Evolutionary conservation across 53 echinoderm and acorn worm genomes (phyloP).

Genomic region (Astropecten irregularis): DNA sequence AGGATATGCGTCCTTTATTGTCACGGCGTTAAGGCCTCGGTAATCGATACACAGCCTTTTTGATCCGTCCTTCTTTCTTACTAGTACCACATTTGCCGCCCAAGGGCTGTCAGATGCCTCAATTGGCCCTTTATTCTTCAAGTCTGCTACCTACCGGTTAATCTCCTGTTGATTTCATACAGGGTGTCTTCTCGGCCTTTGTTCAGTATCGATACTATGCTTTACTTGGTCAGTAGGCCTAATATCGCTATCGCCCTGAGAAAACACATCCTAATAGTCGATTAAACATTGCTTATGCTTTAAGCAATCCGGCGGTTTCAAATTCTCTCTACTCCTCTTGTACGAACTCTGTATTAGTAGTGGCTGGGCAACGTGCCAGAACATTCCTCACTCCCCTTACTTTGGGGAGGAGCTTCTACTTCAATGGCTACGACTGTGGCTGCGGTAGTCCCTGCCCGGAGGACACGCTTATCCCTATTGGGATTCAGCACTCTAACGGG

Average conservation of each 20-base stretch:
- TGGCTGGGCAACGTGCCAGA: neutral
- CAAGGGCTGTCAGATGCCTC: no score
- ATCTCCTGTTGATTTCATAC: slow-evolving; percentile 36
- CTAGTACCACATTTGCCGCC: slow-evolving; percentile 11
- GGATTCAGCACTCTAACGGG: slow-evolving; percentile 6
- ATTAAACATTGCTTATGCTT: neutral
- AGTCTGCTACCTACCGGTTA: slow-evolving; percentile 7
- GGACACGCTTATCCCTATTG: neutral
- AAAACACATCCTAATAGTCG: neutral
- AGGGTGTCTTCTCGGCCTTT: slow-evolving; percentile 5
- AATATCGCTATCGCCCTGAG: neutral
- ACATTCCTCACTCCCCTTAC: neutral
- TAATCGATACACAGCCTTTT: neutral
- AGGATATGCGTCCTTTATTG: no score
- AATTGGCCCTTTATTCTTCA: slow-evolving; percentile 23
- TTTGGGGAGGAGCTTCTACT: neutral
- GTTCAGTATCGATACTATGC: neutral
- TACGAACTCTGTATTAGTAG: neutral
- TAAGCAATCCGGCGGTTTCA: neutral
- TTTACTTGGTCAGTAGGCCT: neutral
- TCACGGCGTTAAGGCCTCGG: neutral
- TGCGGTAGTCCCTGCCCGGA: neutral
- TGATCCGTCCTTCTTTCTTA: neutral
- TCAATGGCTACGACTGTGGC: neutral
- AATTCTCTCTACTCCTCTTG: neutral